Evolutionary conservation across 2,888 invertebrate species (phyloP), one percentile per base, ranked within the genome.

Genomic region (Drosophila pseudotalamancana): DNA sequence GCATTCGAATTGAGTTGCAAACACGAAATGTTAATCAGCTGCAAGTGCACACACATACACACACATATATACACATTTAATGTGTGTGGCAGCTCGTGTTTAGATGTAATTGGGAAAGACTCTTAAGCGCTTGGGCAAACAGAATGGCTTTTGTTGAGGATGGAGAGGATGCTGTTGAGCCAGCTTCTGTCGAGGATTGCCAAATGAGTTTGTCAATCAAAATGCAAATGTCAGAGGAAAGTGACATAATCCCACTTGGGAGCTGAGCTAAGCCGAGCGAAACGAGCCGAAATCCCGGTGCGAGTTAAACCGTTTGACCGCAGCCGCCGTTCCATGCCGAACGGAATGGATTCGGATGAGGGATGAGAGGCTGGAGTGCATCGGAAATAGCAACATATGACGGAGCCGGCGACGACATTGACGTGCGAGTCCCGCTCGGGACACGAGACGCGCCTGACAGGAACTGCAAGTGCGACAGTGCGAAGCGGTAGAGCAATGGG

Each of bases 221-320:
- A 89, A 89, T 89, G 86, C 89, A 89, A 89, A 90, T 89, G 88
- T 89, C 89, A 90, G 46, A 70, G 77, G 66, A 76, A 86, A 88
- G 88, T 90, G 89, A 89, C 89, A 90, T 89, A 89, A 90, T 90
- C 88, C 89, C 89, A 89, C 88, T 89, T 89, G 89, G 88, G 89
- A 88, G 79, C 86, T 77, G 66, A 67, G 72, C 76, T 70, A 69
- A 82, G 83, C 78, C 70, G 69, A 68, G 78, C 72, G 75, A 76
- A 84, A 78, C 77, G 70, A 76, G 68, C 72, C 62, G 34, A 87
- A 88, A 87, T 89, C 87, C 89, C 84, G 77, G 67, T 73, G 90
- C 79, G 88, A 87, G 79, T 79, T 88, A 87, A 89, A 89, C 71
- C 78, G 77, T 85, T 88, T 86, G 78, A 89, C 90, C 89, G 81